Percentiles rank a stretch among this genome's conserved stretches.
Conservation (phyloP, 2,797 vertebrate species). For the Urocyon cinereoargenteus region DNA sequence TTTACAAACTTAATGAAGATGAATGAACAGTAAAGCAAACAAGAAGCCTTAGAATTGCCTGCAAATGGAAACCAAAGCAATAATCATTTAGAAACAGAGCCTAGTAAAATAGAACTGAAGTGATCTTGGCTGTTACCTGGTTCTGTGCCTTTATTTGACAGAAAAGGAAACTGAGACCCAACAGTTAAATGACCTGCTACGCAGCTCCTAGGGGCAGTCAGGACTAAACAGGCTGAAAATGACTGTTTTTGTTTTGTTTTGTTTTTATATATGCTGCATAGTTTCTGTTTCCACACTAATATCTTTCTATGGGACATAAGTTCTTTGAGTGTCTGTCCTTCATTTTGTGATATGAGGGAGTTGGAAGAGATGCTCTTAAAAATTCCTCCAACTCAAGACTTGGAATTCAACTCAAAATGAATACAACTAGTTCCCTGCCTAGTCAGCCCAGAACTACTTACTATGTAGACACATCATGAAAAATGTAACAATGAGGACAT, state of each 20-base stretch:
- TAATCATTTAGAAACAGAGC: not conserved
- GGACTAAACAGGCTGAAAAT: not conserved
- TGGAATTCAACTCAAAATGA: not conserved
- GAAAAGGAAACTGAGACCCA: not conserved
- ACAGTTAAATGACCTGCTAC: not conserved
- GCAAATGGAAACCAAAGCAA: not conserved
- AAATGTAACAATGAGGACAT: not conserved
- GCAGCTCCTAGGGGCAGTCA: not conserved
- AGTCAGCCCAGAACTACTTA: not conserved
- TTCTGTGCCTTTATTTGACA: slow-evolving; percentile 10
- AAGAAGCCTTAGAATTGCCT: not conserved
- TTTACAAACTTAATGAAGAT: slow-evolving; percentile 17
- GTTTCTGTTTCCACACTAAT: not conserved
- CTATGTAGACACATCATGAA: not conserved
- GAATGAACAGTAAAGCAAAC: not conserved
- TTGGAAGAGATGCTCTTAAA: slow-evolving; percentile 41
- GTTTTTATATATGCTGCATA: not conserved
- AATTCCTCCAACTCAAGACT: slow-evolving; percentile 23
- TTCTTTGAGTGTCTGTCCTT: not conserved
- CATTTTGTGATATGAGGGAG: not conserved
- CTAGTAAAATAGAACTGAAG: not conserved
- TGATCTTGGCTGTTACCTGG: not conserved
- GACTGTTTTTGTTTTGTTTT: not conserved
- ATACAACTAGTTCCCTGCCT: not conserved
- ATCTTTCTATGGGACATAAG: not conserved